Evolutionary conservation across 2,797 vertebrate genomes (phyloP).

Genomic region (Sebastes nivosus): DNA sequence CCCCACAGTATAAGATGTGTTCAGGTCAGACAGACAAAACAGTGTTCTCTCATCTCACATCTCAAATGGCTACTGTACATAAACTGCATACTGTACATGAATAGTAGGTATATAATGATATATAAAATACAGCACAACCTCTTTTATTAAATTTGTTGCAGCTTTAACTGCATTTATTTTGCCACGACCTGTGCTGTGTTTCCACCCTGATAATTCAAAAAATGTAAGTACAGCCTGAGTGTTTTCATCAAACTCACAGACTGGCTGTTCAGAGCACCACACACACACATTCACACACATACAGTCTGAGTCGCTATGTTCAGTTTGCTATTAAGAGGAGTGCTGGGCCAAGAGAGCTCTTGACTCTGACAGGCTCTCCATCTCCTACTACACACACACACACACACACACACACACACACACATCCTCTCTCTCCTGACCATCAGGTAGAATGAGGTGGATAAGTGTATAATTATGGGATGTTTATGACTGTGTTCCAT

Average conservation of each 20-base stretch:
- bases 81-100: background rate
- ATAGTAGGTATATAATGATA: background rate
- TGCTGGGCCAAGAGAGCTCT: slow-evolving; percentile 64
- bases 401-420: slow-evolving; percentile 38
- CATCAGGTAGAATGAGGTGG: slow-evolving; percentile 44
- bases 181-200: slow-evolving; percentile 13
- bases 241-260: slow-evolving; percentile 49
- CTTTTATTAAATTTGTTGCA: background rate
- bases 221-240: slow-evolving; percentile 59
- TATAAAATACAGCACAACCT: background rate
- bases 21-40: slow-evolving; percentile 4
- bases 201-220: slow-evolving; percentile 26
- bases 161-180: background rate
- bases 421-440: background rate
- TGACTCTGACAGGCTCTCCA: slow-evolving; percentile 75
- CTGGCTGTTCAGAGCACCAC: slow-evolving; percentile 12
- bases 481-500: slow-evolving; percentile 55
- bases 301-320: slow-evolving; percentile 37
- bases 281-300: slow-evolving; percentile 9
- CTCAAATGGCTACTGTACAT: background rate
- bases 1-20: background rate
- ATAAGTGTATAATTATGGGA: slow-evolving; percentile 70
- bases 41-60: background rate
- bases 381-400: slow-evolving; percentile 48
- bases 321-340: slow-evolving; percentile 68